Base-by-base conservation (phyloP, 2,113 vertebrate species). In the Megaleporinus macrocephalus region DNA sequence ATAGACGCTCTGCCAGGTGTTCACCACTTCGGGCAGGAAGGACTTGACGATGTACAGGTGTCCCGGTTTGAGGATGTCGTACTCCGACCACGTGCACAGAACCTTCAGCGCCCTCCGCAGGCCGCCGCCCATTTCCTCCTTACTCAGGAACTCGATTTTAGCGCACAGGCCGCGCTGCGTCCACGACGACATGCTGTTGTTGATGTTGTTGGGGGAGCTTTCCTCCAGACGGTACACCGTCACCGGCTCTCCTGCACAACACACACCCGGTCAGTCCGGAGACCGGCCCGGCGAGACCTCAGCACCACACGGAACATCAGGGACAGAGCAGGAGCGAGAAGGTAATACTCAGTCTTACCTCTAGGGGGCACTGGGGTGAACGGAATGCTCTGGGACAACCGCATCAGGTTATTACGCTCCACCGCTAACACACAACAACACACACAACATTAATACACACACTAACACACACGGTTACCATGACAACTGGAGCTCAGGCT, bases 151-250 rank as follows among this genome's bases (percentile, higher is more conserved):
- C 74, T 99, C 98, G 14, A 99, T 99, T 90, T 99, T 99, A 83
- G 97, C 98, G 88, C 95, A 98, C 51, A 99, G 96, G 6, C 97
- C 98, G n/a, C 96, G 92, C 30, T 99, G 98, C 57, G 97, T 95
- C 98, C 98, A 99, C 80, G 98, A 99, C 36, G 97, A 99, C 98
- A 99, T 99, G 95, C 98, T 99, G 93, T 99, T 99, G 92, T 99
- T 98, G 89, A 99, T 92, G 75, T 96, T 99, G 91, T 90, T 97
- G 70, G 97, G 98, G 36, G 98, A 99, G 75, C 98, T 99, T 90
- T 99, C 98, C 86, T 99, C 98, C 71, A 99, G 94, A 22, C 97
- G 95, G 90, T 99, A 99, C 87, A 99, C 97, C 0, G 97, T 99
- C 86, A 99, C 97, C 5, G 97, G 96, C 80, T 99, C 98, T 55